Percentiles rank a stretch among this genome's conserved stretches.
phyloP scores from a whole-genome alignment of 2,113 vertebrate genomes.

The Corythoichthys haematopterus region DNA sequence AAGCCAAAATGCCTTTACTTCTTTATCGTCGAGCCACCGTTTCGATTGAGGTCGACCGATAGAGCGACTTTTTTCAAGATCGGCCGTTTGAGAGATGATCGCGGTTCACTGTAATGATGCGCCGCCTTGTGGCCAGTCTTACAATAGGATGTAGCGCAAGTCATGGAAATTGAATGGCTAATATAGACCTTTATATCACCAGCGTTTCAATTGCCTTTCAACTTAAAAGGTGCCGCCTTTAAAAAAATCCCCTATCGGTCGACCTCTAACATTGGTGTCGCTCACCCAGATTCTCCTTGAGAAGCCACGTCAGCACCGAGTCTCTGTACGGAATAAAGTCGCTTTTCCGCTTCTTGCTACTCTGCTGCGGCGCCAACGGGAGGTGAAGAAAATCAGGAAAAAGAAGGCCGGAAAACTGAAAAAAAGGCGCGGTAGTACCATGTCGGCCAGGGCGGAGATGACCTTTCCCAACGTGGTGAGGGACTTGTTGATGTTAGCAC shows the following conservation, averaged over 20 bases:
- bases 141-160: too few relatives aligned
- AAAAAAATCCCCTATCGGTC: too few relatives aligned
- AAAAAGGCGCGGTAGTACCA: slow-evolving; percentile 60
- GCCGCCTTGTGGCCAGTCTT: too few relatives aligned
- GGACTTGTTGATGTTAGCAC: slow-evolving; percentile 89
- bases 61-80: too few relatives aligned
- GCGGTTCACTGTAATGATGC: too few relatives aligned
- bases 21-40: too few relatives aligned
- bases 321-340: slow-evolving; percentile 88
- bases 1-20: background rate
- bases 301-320: slow-evolving; percentile 83
- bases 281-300: slow-evolving; percentile 73
- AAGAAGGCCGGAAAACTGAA: background rate
- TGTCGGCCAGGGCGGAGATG: slow-evolving; percentile 84
- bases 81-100: too few relatives aligned
- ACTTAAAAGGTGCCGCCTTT: too few relatives aligned
- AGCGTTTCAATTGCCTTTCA: too few relatives aligned
- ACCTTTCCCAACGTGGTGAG: slow-evolving; percentile 88
- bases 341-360: slow-evolving; percentile 79
- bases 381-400: background rate
- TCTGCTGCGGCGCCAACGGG: slow-evolving; percentile 66
- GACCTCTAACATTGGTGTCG: background rate
- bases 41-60: too few relatives aligned
- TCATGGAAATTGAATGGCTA: too few relatives aligned
- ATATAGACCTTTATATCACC: too few relatives aligned